Evolutionary conservation across 2,888 invertebrate species (phyloP), one percentile per base, ranked within the genome.

Genomic region (Protula sp.): DNA sequence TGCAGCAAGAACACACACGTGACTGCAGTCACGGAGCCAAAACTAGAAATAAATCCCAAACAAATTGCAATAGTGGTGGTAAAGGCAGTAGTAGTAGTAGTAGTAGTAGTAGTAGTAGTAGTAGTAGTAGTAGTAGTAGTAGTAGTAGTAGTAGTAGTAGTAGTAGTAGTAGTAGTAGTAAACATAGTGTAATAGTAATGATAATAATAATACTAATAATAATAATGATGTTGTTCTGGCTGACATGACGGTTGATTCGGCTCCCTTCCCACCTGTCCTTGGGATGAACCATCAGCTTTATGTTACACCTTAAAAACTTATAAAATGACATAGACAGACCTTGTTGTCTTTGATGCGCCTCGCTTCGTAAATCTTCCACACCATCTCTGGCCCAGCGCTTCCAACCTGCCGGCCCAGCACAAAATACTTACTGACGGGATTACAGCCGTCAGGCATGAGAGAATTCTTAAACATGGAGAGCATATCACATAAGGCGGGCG

Each of bases 311-410:
- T 45, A 45, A 45, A 45, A 45, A 45, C 14, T 45, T n/a, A n/a
- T n/a, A n/a, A n/a, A n/a, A n/a, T n/a, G n/a, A n/a, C n/a, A 5
- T 50, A 29, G 45, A 73, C 86, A 85, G 81, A 94, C 95, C 89
- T 90, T 90, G 70, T 89, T 89, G 75, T 95, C 94, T 67, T 87
- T 88, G 81, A 92, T 92, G 71, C 92, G 85, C 75, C 87, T 88
- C 1, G 91, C 94, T 70, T 94, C 93, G 80, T 91, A 90, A 66
- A 95, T 89, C 75, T 88, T 88, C 95, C 95, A 95, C 53, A 91
- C 87, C 68, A 91, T 85, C 73, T 93, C 93, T 0, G 93, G 93
- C 0, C 95, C 95, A 1, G 88, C 89, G 61, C 88, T 88, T 59
- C 87, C 87, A 57, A 85, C 84, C 77, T 90, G 90, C 73, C 89